Evolutionary conservation across 2,797 vertebrate genomes (phyloP), one percentile per base, ranked within the genome.

Genomic region (Chelon auratus): DNA sequence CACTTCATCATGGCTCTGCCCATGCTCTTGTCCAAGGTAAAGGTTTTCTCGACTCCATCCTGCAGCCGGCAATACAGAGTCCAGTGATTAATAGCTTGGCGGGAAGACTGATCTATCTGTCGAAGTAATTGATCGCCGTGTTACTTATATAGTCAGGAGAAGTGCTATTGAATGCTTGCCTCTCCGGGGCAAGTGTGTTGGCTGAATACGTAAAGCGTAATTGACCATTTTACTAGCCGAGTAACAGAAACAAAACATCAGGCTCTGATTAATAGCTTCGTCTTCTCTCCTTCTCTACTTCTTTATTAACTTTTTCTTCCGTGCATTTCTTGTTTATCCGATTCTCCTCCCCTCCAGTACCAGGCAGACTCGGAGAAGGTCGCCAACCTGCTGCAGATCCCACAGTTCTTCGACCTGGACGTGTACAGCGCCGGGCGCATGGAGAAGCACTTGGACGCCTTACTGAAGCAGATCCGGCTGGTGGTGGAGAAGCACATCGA

Each of bases 401-500:
- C 98, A 51, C 96, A 97, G 89, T 99, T 89, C 92, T 99, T 99
- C 80, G 98, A 99, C 92, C 94, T 99, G 90, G 98, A 99, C 76
- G 97, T 99, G 87, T 99, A 99, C 90, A 99, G 98, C 20, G 93
- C 93, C 1, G 93, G 93, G 10, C 91, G 93, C 52, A 94, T 94
- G 93, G 93, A 94, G 82, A 94, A 94, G 78, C 98, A 99, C 93
- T 90, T 99, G 85, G 98, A 99, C 64, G 96, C 95, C 62, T 90
- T 99, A 89, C 92, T 99, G 90, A 99, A 99, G 89, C 98, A 99
- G 91, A 99, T 98, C 63, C 96, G 97, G 59, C 96, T 99, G 87
- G 98, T 99, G 87, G 98, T 99, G 93, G 98, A 99, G 87, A 99
- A 99, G 88, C 98, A 99, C 13, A 96, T 97, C 5, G 98, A 99